Percentiles rank a stretch among this genome's conserved stretches.
phyloP scores from a whole-genome alignment of 1,140 invertebrate genomes.

The Anagrus nilaparvatae region DNA sequence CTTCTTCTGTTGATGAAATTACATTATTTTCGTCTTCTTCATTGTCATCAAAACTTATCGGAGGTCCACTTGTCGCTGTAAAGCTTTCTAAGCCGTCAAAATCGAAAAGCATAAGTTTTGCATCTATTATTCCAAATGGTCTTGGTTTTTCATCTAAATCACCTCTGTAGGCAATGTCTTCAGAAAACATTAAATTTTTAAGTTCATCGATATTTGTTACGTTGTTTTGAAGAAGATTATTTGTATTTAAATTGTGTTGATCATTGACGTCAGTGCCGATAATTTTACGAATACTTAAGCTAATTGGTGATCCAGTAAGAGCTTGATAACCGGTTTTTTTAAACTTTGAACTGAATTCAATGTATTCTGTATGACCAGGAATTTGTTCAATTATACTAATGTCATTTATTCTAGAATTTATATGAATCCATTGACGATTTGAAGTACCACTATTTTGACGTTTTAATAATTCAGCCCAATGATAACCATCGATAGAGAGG shows the following conservation, averaged over 20 bases:
- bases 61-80: slow-evolving; percentile 30
- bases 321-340: slow-evolving; percentile 61
- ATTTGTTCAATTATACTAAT: slow-evolving; percentile 78
- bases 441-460: slow-evolving; percentile 72
- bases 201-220: slow-evolving; percentile 42
- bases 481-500: slow-evolving; percentile 56
- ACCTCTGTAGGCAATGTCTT: slow-evolving; percentile 28
- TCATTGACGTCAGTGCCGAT: too few relatives aligned
- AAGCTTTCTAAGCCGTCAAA: slow-evolving; percentile 24
- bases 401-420: slow-evolving; percentile 50
- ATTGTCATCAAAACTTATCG: neutral
- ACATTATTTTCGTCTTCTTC: slow-evolving; percentile 15
- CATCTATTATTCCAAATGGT: slow-evolving; percentile 35
- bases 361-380: slow-evolving; percentile 52
- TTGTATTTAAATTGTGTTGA: too few relatives aligned
- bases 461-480: slow-evolving; percentile 58
- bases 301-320: slow-evolving; percentile 73
- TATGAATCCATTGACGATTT: slow-evolving; percentile 80
- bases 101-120: slow-evolving; percentile 26
- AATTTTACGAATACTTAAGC: too few relatives aligned
- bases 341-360: slow-evolving; percentile 62
- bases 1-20: too few relatives aligned
- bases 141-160: slow-evolving; percentile 23
- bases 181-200: slow-evolving; percentile 41
- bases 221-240: slow-evolving; percentile 41